A percentile compares a stretch with the other conserved stretches of the same genome.
Evolutionary conservation across 2,888 invertebrate genomes (phyloP).

Genomic region (Nycteola revayana): DNA sequence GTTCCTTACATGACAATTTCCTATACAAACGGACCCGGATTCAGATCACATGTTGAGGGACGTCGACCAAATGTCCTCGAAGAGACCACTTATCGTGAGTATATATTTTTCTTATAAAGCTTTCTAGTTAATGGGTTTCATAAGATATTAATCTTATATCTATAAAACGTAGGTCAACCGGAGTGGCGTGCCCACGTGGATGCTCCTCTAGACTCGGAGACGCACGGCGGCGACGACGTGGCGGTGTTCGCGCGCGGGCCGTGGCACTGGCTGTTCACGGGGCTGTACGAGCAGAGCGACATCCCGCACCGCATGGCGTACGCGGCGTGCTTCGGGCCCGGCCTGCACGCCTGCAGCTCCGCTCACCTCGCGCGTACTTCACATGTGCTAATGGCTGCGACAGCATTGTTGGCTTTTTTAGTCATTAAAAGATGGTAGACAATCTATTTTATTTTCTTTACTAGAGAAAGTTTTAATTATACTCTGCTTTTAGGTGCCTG

Average conservation of each 20-base stretch:
- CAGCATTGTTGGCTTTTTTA: no score
- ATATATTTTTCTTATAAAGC: not conserved
- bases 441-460: no score
- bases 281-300: slow-evolving; percentile 89
- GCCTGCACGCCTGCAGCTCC: slow-evolving; percentile 53
- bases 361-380: slow-evolving; percentile 1
- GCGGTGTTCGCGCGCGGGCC: slow-evolving; percentile 87
- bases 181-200: slow-evolving; percentile 63
- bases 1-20: slow-evolving; percentile 79
- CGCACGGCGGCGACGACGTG: slow-evolving; percentile 91
- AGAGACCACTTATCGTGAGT: slow-evolving; percentile 16
- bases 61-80: slow-evolving; percentile 16
- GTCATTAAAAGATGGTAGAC: no score
- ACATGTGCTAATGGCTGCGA: not conserved
- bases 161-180: slow-evolving; percentile 22
- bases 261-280: slow-evolving; percentile 88
- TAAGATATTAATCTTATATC: not conserved
- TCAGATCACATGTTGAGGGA: slow-evolving; percentile 12
- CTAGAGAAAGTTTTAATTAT: no score
- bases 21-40: slow-evolving; percentile 80
- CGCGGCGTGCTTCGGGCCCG: slow-evolving; percentile 85
- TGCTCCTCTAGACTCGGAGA: slow-evolving; percentile 82
- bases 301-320: slow-evolving; percentile 89
- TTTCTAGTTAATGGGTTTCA: not conserved
- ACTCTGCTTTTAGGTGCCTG: no score